Evolutionary conservation across 1,140 invertebrate genomes (phyloP).

Genomic region (Nasonia longicornis): DNA sequence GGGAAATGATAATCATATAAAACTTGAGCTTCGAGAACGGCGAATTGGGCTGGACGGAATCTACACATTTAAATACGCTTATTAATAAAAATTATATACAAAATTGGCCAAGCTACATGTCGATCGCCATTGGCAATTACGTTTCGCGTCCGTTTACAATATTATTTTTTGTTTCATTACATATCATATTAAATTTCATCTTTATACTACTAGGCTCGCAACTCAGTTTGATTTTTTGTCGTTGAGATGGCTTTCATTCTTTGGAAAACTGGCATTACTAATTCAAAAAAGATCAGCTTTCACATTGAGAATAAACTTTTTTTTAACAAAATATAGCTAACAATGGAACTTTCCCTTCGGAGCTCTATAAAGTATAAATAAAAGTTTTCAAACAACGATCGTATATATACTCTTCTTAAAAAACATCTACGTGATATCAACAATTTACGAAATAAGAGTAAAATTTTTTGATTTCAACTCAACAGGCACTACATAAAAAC

Average conservation of each 20-base stretch:
- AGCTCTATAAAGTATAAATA: conserved; percentile 29
- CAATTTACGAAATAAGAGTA: not conserved
- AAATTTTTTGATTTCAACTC: conserved; percentile 7
- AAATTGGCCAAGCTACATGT: conserved; percentile 67
- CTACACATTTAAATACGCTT: conserved; percentile 67
- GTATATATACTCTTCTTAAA: not conserved
- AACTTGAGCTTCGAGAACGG: conserved; percentile 52
- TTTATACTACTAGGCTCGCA: conserved; percentile 17
- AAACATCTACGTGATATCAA: conserved; percentile 3
- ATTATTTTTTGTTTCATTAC: conserved; percentile 45
- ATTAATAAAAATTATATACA: conserved; percentile 56
- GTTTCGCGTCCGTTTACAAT: conserved; percentile 15
- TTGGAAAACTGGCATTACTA: conserved; percentile 30
- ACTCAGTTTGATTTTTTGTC: conserved; percentile 36
- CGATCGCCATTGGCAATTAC: conserved; percentile 54
- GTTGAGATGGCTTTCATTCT: conserved; percentile 30
- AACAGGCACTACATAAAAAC: conserved; percentile 10
- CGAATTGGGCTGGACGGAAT: conserved; percentile 67
- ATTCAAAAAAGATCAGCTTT: not conserved
- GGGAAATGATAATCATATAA: conserved; percentile 41
- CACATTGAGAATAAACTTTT: not conserved
- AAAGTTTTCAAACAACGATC: conserved; percentile 7
- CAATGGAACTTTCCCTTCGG: not conserved
- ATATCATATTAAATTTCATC: conserved; percentile 25
- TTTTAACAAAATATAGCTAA: not conserved